Percentiles rank a stretch among this genome's conserved stretches.
Evolutionary conservation across 2,888 invertebrate genomes (phyloP).

Genomic region (Lycophotia porphyrea): DNA sequence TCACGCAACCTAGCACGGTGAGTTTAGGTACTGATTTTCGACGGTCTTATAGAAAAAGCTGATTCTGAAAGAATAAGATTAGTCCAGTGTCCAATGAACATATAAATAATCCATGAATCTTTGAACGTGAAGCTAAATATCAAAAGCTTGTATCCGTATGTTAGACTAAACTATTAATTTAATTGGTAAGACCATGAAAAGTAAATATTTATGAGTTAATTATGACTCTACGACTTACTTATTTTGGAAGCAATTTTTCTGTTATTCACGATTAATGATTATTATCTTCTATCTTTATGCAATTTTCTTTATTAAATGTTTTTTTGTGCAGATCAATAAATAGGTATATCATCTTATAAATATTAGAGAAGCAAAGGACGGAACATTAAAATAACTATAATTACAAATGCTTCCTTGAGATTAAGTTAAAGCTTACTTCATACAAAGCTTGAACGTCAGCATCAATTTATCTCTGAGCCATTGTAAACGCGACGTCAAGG

Average conservation of each 20-base stretch:
- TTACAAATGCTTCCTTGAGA: background rate
- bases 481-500: slow-evolving; percentile 24
- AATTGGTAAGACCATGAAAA: background rate
- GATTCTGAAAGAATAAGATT: background rate
- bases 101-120: background rate
- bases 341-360: background rate
- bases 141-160: too few relatives aligned
- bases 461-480: slow-evolving; percentile 12
- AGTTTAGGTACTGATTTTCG: background rate
- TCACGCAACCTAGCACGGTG: background rate
- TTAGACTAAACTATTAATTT: background rate
- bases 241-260: background rate
- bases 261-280: background rate
- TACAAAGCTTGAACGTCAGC: background rate
- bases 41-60: background rate
- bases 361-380: background rate
- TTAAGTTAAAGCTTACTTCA: slow-evolving; percentile 1
- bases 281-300: background rate
- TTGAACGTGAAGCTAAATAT: background rate
- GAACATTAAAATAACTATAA: background rate
- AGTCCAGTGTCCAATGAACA: background rate
- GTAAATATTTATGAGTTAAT: background rate
- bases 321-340: background rate
- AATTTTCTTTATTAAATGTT: background rate
- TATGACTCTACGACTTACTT: background rate